phyloP scores from a whole-genome alignment of 2,113 vertebrate genomes.

The Danio rerio region GRCz12tu NC_133189.1:29574501-29575000 shows the following conservation, averaged over 20 bases:
- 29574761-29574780: neutral
- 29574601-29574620: slow-evolving; percentile 35
- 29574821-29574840: neutral
- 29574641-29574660: slow-evolving; percentile 8
- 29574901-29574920: slow-evolving; percentile 14
- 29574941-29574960: slow-evolving; percentile 44
- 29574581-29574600: slow-evolving; percentile 7
- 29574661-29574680: slow-evolving; percentile 22
- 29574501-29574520: neutral
- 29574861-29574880: neutral
- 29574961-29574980: slow-evolving; percentile 33
- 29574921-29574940: slow-evolving; percentile 28
- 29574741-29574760: slow-evolving; percentile 10
- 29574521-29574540: slow-evolving; percentile 12
- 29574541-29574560: neutral
- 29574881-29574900: slow-evolving; percentile 1
- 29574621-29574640: slow-evolving; percentile 22
- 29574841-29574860: neutral
- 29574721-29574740: neutral
- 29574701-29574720: neutral
- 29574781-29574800: slow-evolving; percentile 14
- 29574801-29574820: neutral
- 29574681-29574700: slow-evolving; percentile 26
- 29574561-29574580: slow-evolving; percentile 37
- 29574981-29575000: slow-evolving; percentile 10